Percentiles rank a stretch among this genome's conserved stretches.
phyloP scores from a whole-genome alignment of 2,797 vertebrate genomes.

The Siniperca undulata region DNA sequence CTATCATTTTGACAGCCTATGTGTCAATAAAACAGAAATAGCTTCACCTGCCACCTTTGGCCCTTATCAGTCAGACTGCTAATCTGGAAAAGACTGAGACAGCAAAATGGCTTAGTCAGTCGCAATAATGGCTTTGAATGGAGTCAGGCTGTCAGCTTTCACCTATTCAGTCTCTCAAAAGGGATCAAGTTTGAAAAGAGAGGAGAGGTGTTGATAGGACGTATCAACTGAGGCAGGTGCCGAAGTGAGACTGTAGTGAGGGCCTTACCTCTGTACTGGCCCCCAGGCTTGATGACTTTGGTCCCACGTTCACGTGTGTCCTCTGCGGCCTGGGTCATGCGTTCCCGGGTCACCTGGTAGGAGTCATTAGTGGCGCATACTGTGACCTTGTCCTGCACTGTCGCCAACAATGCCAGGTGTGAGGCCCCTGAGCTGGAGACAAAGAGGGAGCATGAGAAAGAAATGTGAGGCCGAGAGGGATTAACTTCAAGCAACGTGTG shows the following conservation, averaged over 20 bases:
- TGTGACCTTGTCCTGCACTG: slow-evolving; percentile 93
- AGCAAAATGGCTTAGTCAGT: slow-evolving; percentile 61
- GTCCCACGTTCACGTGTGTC: slow-evolving; percentile 91
- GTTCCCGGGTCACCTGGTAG: slow-evolving; percentile 91
- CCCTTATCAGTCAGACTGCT: slow-evolving; percentile 59
- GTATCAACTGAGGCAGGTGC: slow-evolving; percentile 9
- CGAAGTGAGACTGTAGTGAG: slow-evolving; percentile 2
- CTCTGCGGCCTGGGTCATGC: slow-evolving; percentile 91
- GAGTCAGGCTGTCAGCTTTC: slow-evolving; percentile 54
- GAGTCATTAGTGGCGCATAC: slow-evolving; percentile 93
- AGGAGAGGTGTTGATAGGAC: slow-evolving; percentile 21
- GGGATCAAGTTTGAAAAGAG: slow-evolving; percentile 50
- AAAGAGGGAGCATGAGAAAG: slow-evolving; percentile 45
- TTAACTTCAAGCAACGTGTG: slow-evolving; percentile 59
- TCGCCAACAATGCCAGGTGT: slow-evolving; percentile 90
- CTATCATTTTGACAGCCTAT: slow-evolving; percentile 18
- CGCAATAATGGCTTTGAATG: slow-evolving; percentile 60
- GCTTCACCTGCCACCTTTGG: slow-evolving; percentile 45
- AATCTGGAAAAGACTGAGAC: slow-evolving; percentile 62
- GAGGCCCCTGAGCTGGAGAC: slow-evolving; percentile 88
- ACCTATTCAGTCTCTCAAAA: slow-evolving; percentile 66
- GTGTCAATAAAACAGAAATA: slow-evolving; percentile 38
- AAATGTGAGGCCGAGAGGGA: slow-evolving; percentile 43
- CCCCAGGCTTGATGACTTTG: slow-evolving; percentile 93
- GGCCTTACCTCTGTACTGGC: slow-evolving; percentile 90